Conservation (phyloP, 2,113 vertebrate species). For the Oenanthe melanoleuca region DNA sequence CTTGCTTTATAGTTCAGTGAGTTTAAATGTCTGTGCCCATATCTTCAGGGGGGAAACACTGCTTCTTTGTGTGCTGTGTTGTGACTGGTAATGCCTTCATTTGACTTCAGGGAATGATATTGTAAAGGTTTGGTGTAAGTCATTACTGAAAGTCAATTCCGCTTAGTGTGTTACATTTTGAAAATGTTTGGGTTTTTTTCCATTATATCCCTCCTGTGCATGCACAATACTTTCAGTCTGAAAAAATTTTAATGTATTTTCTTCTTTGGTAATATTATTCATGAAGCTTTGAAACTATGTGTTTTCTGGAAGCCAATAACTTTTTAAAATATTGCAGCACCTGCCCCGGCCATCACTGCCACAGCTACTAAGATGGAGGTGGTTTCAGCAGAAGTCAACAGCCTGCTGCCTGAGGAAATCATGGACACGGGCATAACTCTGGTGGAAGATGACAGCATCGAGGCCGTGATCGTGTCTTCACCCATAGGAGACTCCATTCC, state of each 20-base stretch:
- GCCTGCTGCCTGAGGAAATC: constrained; percentile 97
- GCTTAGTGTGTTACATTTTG: not conserved
- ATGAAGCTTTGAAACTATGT: not conserved
- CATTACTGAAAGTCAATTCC: not conserved
- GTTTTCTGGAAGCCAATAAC: constrained; percentile 7
- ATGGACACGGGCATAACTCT: constrained; percentile 92
- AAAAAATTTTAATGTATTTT: not conserved
- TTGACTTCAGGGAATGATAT: not conserved
- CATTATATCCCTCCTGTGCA: not conserved
- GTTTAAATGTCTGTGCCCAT: not conserved
- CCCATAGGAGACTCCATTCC: constrained; percentile 86
- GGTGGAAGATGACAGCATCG: constrained; percentile 87
- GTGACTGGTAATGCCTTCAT: not conserved
- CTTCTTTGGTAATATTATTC: not conserved
- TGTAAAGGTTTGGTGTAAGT: not conserved
- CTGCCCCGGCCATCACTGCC: constrained; percentile 48
- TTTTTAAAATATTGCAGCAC: constrained; percentile 66
- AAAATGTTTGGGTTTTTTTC: not conserved
- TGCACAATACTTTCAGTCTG: not conserved
- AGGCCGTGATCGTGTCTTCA: constrained; percentile 78
- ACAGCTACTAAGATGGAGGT: constrained; percentile 86
- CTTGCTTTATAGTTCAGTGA: not conserved
- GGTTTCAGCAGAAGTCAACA: constrained; percentile 96
- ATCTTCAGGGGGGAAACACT: not conserved
- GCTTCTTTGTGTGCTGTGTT: not conserved